These are phyloP conservation scores for Chaetodon trifasciatus DNA, from an alignment of 2,797 vertebrate genomes.

Conservation along the genomic window DNA sequence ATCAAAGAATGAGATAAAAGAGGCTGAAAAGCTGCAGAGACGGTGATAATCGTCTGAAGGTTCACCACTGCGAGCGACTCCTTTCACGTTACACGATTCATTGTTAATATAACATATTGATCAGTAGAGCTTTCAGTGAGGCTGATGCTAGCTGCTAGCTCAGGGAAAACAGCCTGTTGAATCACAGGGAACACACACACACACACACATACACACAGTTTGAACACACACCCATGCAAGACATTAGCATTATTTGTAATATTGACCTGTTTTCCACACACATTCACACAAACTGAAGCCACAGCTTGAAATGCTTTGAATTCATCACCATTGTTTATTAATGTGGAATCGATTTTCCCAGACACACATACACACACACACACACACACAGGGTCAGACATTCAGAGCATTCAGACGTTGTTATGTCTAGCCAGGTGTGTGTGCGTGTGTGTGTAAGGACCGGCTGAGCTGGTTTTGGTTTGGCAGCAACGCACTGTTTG, in stretches of 20 bases:
- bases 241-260: slow-evolving; percentile 31
- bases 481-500: slow-evolving; percentile 68
- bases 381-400: slow-evolving; percentile 47
- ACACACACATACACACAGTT: slow-evolving; percentile 5
- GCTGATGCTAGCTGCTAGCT: background rate
- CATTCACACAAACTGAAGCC: slow-evolving; percentile 16
- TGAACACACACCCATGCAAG: background rate
- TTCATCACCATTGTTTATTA: slow-evolving; percentile 44
- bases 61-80: background rate
- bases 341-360: slow-evolving; percentile 48
- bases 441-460: slow-evolving; percentile 43
- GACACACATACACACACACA: slow-evolving; percentile 36
- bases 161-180: slow-evolving; percentile 24
- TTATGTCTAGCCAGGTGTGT: slow-evolving; percentile 75
- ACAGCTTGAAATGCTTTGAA: slow-evolving; percentile 24
- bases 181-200: slow-evolving; percentile 2
- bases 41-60: background rate
- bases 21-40: background rate
- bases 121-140: background rate
- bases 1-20: background rate
- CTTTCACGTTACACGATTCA: background rate
- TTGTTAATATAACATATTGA: slow-evolving; percentile 3
- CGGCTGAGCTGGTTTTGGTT: slow-evolving; percentile 69
- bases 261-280: slow-evolving; percentile 17
- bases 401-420: slow-evolving; percentile 64